Evolutionary conservation across 2,113 vertebrate species (phyloP).

Genomic region (Mesocricetus auratus): DNA sequence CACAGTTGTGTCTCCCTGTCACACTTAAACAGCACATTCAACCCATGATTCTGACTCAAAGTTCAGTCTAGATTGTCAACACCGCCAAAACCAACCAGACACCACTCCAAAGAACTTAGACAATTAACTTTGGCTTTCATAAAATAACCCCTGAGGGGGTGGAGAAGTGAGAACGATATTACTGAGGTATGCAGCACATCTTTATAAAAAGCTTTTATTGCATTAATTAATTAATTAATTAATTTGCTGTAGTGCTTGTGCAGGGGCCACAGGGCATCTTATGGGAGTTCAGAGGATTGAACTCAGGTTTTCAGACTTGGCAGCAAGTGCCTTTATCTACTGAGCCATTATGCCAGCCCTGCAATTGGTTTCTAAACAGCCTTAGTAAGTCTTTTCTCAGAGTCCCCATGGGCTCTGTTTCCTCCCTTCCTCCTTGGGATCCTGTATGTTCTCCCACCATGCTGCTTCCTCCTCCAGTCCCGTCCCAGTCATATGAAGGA

Average conservation of each 20-base stretch:
- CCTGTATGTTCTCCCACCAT: too few species aligned
- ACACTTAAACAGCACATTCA: not conserved
- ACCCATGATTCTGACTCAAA: conserved; percentile 31
- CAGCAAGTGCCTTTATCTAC: not conserved
- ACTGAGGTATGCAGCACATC: not conserved
- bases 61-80: conserved; percentile 37
- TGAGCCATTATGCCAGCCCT: not conserved
- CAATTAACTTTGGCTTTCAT: not conserved
- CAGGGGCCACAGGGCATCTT: not conserved
- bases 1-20: not conserved
- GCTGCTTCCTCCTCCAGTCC: not conserved
- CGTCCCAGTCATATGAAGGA: not conserved
- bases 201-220: not conserved
- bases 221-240: not conserved
- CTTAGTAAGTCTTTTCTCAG: not conserved
- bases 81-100: conserved; percentile 57
- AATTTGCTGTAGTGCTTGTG: not conserved
- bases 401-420: too few species aligned
- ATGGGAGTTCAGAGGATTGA: not conserved
- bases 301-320: not conserved
- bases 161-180: not conserved
- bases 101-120: not conserved
- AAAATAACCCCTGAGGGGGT: not conserved
- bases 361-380: not conserved
- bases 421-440: not conserved